A percentile compares a stretch with the other conserved stretches of the same genome.
These are phyloP conservation scores for Campoplex nolae DNA, from an alignment of 2,888 invertebrate species.

Conservation along the genomic window DNA sequence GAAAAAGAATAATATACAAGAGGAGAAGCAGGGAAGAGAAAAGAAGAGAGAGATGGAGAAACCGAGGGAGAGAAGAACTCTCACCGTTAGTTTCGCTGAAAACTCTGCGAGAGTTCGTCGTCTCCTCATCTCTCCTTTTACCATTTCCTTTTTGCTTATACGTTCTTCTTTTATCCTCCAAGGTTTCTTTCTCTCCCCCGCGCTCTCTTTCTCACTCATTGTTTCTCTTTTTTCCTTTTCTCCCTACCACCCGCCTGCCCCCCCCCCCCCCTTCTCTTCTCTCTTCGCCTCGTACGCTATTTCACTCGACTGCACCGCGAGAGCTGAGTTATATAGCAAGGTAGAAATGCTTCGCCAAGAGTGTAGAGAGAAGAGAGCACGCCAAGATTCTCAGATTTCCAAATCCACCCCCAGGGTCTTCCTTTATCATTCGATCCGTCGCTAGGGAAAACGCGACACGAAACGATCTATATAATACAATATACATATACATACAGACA, in stretches of 20 bases:
- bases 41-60: conserved; percentile 11
- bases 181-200: conserved; percentile 43
- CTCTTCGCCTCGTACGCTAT: conserved; percentile 34
- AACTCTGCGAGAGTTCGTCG: conserved; percentile 57
- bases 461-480: conserved; percentile 53
- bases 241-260: not conserved
- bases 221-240: conserved; percentile 30
- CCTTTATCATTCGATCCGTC: conserved; percentile 68
- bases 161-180: conserved; percentile 53
- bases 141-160: conserved; percentile 47
- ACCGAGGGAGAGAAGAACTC: conserved; percentile 42
- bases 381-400: conserved; percentile 67
- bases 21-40: not conserved
- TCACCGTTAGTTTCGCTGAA: conserved; percentile 67
- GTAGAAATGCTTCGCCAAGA: conserved; percentile 53
- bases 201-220: conserved; percentile 26
- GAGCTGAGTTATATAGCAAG: conserved; percentile 54
- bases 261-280: not conserved
- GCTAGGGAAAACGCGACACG: conserved; percentile 62
- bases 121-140: conserved; percentile 50
- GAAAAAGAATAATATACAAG: not conserved
- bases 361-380: conserved; percentile 34
- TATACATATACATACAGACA: conserved; percentile 2
- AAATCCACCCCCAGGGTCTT: conserved; percentile 69
- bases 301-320: conserved; percentile 57